These are phyloP conservation scores for Temnothorax ravouxi DNA, from an alignment of 2,888 invertebrate genomes.

Conservation along the genomic window DNA sequence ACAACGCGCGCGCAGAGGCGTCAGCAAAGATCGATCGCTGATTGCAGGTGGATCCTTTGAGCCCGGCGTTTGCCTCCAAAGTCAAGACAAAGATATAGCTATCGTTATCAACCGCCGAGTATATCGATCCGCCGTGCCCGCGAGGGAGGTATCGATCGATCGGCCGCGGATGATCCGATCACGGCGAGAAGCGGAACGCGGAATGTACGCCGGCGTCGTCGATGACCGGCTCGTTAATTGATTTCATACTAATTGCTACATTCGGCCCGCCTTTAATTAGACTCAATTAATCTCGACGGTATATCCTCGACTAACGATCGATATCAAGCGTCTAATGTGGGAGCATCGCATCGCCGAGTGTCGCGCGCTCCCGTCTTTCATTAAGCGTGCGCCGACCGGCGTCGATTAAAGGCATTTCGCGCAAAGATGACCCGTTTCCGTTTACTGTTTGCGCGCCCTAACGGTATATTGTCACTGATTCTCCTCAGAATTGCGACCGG, in stretches of 20 bases:
- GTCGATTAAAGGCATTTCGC: conserved; percentile 68
- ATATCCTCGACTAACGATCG: conserved; percentile 70
- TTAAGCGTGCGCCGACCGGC: conserved; percentile 53
- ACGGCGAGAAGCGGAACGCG: conserved; percentile 2
- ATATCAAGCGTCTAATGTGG: conserved; percentile 72
- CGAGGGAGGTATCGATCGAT: background rate
- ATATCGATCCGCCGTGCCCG: background rate
- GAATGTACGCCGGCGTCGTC: conserved; percentile 29
- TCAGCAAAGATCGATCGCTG: conserved; percentile 8
- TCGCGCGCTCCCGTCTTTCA: conserved; percentile 61
- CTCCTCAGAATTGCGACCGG: background rate
- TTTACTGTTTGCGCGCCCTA: conserved; percentile 14
- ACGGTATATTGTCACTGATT: background rate
- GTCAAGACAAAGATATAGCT: conserved; percentile 32
- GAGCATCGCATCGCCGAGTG: conserved; percentile 39
- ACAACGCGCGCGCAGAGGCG: background rate
- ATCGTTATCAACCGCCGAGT: background rate
- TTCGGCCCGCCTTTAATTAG: conserved; percentile 80
- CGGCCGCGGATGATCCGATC: conserved; percentile 19
- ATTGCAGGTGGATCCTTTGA: conserved; percentile 16
- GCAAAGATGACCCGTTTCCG: conserved; percentile 29
- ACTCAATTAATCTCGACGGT: conserved; percentile 82
- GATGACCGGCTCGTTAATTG: conserved; percentile 77
- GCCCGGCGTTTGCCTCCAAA: background rate
- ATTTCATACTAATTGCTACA: conserved; percentile 82